phyloP scores from a whole-genome alignment of 2,888 invertebrate species.

The Palloptera scutellata region DNA sequence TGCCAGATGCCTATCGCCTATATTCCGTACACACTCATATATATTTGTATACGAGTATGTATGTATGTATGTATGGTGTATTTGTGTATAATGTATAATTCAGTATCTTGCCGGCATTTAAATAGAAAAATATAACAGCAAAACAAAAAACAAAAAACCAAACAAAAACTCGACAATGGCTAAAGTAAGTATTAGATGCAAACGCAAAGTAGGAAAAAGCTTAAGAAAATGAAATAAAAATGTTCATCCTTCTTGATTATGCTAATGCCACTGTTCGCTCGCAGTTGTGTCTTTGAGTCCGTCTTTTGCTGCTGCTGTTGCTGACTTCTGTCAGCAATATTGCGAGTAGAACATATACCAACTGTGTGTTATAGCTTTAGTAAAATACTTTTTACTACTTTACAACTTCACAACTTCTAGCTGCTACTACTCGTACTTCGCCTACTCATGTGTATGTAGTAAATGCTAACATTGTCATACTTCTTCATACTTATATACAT shows the following conservation, averaged over 20 bases:
- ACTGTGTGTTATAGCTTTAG: constrained; percentile 12
- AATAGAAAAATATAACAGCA: background rate
- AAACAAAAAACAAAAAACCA: no score
- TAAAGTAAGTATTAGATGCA: no score
- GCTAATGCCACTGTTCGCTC: constrained; percentile 46
- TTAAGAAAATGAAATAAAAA: constrained; percentile 31
- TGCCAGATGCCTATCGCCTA: no score
- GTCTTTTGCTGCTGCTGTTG: background rate
- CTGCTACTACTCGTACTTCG: constrained; percentile 11
- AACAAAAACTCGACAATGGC: no score
- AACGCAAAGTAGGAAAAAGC: constrained; percentile 19
- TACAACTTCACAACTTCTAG: constrained; percentile 30
- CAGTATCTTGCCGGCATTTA: constrained; percentile 13
- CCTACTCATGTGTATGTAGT: background rate
- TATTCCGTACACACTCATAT: no score
- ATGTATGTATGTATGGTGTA: no score
- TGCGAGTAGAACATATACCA: background rate
- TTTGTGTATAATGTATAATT: constrained; percentile 18
- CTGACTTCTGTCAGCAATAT: background rate
- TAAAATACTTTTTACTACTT: constrained; percentile 21
- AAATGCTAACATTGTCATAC: background rate
- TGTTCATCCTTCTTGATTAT: constrained; percentile 50
- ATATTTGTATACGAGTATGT: no score
- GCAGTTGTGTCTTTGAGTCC: constrained; percentile 11
- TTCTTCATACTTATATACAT: background rate